phyloP scores from a whole-genome alignment of 1,140 invertebrate species.

The Megathymus violae region DNA sequence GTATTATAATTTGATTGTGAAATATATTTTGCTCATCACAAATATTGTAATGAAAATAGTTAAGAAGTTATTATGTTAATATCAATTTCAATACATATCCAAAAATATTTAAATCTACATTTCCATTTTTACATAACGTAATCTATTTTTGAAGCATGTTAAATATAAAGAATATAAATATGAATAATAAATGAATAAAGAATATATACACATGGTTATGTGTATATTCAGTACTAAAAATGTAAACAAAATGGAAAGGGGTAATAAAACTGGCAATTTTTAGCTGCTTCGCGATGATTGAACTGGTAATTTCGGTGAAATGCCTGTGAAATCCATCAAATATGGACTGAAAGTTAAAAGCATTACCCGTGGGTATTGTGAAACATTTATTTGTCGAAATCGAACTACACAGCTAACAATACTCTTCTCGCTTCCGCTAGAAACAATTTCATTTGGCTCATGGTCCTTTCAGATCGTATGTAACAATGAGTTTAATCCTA shows the following conservation, averaged over 20 bases:
- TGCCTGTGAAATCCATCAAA: slow-evolving; percentile 1
- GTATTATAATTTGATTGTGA: neutral
- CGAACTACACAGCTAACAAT: slow-evolving; percentile 42
- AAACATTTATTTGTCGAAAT: slow-evolving; percentile 34
- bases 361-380: neutral
- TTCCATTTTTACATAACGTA: too few relatives aligned
- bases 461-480: slow-evolving; percentile 78
- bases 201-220: too few relatives aligned
- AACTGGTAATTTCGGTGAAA: slow-evolving; percentile 7
- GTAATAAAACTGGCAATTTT: neutral
- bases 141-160: too few relatives aligned
- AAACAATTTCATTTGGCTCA: slow-evolving; percentile 77
- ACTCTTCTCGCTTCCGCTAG: slow-evolving; percentile 65
- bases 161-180: too few relatives aligned
- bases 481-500: slow-evolving; percentile 82
- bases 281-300: neutral
- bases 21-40: neutral
- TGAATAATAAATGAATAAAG: too few relatives aligned
- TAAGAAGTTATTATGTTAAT: too few relatives aligned
- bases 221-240: slow-evolving; percentile 1
- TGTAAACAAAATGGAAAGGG: neutral
- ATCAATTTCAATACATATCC: too few relatives aligned
- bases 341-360: slow-evolving; percentile 11
- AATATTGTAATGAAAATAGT: too few relatives aligned
- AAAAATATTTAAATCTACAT: too few relatives aligned